These are phyloP conservation scores for Malurus melanocephalus DNA, from an alignment of 2,113 vertebrate species.

Conservation along the genomic window DNA sequence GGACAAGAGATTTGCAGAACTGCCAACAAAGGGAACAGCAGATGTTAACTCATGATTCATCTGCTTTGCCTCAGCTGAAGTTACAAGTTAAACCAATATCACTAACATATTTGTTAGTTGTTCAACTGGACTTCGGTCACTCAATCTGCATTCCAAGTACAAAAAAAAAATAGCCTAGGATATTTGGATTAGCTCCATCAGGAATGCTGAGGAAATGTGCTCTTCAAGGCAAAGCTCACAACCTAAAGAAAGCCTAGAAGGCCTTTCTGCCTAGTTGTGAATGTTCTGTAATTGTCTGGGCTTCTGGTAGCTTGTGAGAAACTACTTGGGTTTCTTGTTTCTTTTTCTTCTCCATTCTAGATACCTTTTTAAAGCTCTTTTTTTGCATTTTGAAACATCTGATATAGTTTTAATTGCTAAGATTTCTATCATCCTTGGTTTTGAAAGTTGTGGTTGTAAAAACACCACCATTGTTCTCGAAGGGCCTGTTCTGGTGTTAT, in stretches of 20 bases:
- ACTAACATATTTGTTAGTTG: not conserved
- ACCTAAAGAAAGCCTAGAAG: not conserved
- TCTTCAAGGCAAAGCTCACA: not conserved
- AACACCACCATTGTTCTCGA: not conserved
- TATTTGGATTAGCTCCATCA: not conserved
- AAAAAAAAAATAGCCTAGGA: not conserved
- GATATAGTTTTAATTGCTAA: not conserved
- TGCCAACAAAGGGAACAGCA: not conserved
- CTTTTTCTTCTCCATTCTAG: not conserved
- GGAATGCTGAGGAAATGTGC: not conserved
- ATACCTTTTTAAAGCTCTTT: not conserved
- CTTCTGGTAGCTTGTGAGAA: not conserved
- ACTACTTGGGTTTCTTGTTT: not conserved
- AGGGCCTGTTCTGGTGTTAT: not conserved
- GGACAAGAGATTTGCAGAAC: not conserved
- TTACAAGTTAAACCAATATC: not conserved
- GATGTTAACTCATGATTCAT: not conserved
- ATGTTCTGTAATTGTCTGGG: too few species aligned
- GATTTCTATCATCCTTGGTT: not conserved
- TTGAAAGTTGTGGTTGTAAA: not conserved
- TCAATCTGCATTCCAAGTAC: not conserved
- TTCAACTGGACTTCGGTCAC: not conserved
- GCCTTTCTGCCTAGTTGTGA: not conserved
- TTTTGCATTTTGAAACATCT: not conserved
- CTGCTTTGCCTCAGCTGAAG: not conserved